phyloP scores from a whole-genome alignment of 2,888 invertebrate species.

The Eremobia ochroleuca region DNA sequence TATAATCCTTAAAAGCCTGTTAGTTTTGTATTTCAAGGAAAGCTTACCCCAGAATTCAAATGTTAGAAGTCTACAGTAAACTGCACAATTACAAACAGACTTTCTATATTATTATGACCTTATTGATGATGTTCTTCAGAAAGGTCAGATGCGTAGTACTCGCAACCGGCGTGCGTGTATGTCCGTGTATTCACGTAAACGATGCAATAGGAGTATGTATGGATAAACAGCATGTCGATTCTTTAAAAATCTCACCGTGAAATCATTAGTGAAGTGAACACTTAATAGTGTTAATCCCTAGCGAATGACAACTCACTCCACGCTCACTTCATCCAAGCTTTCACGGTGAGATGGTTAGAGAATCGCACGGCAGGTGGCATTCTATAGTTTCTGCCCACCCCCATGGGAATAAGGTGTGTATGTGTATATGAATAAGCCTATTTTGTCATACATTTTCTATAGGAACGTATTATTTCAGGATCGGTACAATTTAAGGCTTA shows the following conservation, averaged over 20 bases:
- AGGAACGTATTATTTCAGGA: background rate
- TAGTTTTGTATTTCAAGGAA: slow-evolving; percentile 15
- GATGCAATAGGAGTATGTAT: too few relatives aligned
- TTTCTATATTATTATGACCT: background rate
- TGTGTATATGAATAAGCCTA: background rate
- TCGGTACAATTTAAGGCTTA: background rate
- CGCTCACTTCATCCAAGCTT: too few relatives aligned
- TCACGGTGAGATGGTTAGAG: too few relatives aligned
- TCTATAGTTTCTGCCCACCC: too few relatives aligned
- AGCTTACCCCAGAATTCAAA: background rate
- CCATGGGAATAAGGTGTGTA: too few relatives aligned
- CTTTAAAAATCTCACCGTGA: too few relatives aligned
- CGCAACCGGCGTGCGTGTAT: too few relatives aligned
- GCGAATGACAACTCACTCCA: too few relatives aligned
- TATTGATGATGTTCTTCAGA: background rate
- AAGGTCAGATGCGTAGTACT: background rate
- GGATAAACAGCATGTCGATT: too few relatives aligned
- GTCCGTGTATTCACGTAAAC: background rate
- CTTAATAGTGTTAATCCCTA: too few relatives aligned
- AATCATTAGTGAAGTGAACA: too few relatives aligned
- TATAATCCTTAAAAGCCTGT: slow-evolving; percentile 30
- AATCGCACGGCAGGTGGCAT: too few relatives aligned
- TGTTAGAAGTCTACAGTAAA: slow-evolving; percentile 2
- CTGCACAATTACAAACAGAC: background rate
- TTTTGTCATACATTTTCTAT: background rate